phyloP scores from a whole-genome alignment of 1,140 invertebrate species.

The Teleopsis dalmanni region DNA sequence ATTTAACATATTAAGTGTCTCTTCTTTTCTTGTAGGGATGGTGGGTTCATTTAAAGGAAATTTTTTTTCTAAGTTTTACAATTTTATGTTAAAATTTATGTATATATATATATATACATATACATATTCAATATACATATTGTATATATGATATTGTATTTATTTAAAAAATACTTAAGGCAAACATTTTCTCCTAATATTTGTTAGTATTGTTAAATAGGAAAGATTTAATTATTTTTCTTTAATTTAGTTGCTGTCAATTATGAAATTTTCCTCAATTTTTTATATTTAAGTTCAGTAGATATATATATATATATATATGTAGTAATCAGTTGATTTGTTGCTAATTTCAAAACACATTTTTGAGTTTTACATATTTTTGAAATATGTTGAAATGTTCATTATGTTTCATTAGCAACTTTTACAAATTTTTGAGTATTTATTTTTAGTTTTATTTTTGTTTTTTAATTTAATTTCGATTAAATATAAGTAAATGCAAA shows the following conservation, averaged over 20 bases:
- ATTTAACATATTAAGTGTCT: too few relatives aligned
- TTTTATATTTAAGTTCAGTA: not conserved
- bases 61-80: not conserved
- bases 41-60: conserved; percentile 2
- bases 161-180: conserved; percentile 7
- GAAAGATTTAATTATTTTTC: conserved; percentile 7
- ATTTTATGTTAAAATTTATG: not conserved
- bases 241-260: not conserved
- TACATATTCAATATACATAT: not conserved
- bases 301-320: not conserved
- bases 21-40: too few relatives aligned
- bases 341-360: too few relatives aligned
- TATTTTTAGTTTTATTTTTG: too few relatives aligned
- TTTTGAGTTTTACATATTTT: too few relatives aligned
- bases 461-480: too few relatives aligned
- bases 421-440: too few relatives aligned
- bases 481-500: too few relatives aligned
- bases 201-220: too few relatives aligned
- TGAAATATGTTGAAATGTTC: too few relatives aligned
- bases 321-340: too few relatives aligned
- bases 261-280: not conserved
- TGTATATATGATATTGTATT: not conserved
- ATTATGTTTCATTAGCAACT: too few relatives aligned
- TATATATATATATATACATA: not conserved
- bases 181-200: conserved; percentile 6